phyloP scores from a whole-genome alignment of 2,888 invertebrate genomes.

The Endomychus coccineus region DNA sequence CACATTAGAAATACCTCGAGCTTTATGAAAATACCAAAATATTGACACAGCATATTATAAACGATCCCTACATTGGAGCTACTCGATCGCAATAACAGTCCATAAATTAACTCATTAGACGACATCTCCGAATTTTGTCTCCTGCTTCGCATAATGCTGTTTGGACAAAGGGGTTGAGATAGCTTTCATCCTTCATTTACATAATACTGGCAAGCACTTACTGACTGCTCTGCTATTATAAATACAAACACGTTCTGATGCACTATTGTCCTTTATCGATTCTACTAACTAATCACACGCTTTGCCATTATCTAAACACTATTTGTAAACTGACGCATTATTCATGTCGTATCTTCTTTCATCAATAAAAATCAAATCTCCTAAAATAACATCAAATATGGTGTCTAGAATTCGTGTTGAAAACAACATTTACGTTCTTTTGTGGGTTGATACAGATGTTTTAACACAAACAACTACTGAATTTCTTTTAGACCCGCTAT shows the following conservation, averaged over 20 bases:
- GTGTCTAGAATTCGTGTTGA: constrained; percentile 13
- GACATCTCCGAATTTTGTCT: constrained; percentile 34
- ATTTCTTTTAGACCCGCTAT: no score
- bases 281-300: constrained; percentile 27
- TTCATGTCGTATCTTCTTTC: not conserved
- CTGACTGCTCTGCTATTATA: constrained; percentile 37
- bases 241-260: constrained; percentile 34
- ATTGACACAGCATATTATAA: constrained; percentile 41
- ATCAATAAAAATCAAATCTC: constrained; percentile 10
- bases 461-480: constrained; percentile 9
- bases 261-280: constrained; percentile 29
- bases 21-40: constrained; percentile 36
- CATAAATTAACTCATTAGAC: constrained; percentile 44
- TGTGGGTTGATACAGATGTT: constrained; percentile 11
- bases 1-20: constrained; percentile 37
- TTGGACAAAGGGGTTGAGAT: constrained; percentile 40
- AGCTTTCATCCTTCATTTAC: constrained; percentile 39
- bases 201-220: constrained; percentile 38
- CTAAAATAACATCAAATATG: constrained; percentile 7
- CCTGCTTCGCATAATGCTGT: constrained; percentile 38
- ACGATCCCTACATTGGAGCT: constrained; percentile 35
- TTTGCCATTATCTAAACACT: no score
- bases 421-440: constrained; percentile 12
- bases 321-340: constrained; percentile 2
- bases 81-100: constrained; percentile 41